Conservation (phyloP, 2,888 invertebrate genomes). For the Urechis unicinctus region DNA sequence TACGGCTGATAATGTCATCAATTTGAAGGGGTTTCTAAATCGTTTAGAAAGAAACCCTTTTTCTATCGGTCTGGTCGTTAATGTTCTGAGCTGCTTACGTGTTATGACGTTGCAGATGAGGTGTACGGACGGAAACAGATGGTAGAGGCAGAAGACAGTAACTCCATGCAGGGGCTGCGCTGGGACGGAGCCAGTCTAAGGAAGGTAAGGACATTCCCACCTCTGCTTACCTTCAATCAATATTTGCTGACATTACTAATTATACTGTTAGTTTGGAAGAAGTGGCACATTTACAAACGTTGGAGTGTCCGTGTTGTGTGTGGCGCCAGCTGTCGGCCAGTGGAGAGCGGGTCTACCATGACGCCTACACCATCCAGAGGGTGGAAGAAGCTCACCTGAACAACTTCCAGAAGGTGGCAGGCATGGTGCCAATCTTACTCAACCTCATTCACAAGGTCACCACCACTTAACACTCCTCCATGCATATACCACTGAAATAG, state of each 20-base stretch:
- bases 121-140: slow-evolving; percentile 45
- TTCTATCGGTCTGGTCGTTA: too few species aligned
- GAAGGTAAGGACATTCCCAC: too few species aligned
- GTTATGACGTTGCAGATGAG: slow-evolving; percentile 44
- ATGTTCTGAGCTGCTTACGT: too few species aligned
- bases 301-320: too few species aligned
- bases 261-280: not conserved
- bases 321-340: slow-evolving; percentile 37
- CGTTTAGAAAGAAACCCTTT: too few species aligned
- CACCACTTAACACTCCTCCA: too few species aligned
- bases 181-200: slow-evolving; percentile 48
- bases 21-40: too few species aligned
- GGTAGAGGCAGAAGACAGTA: slow-evolving; percentile 20
- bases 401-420: slow-evolving; percentile 46
- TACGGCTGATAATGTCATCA: not conserved
- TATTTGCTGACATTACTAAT: not conserved
- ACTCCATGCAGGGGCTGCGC: slow-evolving; percentile 29
- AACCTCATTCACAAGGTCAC: slow-evolving; percentile 46
- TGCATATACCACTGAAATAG: not conserved
- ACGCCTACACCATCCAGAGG: slow-evolving; percentile 47
- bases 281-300: too few species aligned
- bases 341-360: slow-evolving; percentile 31
- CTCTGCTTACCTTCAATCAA: too few species aligned
- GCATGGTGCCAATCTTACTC: slow-evolving; percentile 49
- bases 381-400: slow-evolving; percentile 34